phyloP scores from a whole-genome alignment of 2,113 vertebrate species.

The Collichthys lucidus region DNA sequence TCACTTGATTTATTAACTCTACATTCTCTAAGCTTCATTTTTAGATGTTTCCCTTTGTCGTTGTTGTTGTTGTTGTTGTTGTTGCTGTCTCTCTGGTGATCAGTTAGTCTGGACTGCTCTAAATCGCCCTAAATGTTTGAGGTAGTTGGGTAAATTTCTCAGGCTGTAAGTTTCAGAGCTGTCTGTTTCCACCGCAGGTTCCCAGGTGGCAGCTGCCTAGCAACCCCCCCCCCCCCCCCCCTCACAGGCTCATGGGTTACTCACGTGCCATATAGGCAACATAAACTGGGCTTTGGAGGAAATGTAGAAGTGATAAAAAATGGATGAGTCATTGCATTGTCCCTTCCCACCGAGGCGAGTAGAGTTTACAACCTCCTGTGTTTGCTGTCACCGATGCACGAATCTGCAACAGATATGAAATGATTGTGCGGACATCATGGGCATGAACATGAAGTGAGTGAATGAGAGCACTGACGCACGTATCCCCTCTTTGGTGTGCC shows the following conservation, averaged over 20 bases:
- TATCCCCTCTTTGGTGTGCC: conserved; percentile 28
- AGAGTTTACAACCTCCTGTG: background rate
- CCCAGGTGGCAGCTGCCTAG: conserved; percentile 39
- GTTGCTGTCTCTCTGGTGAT: background rate
- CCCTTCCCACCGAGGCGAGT: background rate
- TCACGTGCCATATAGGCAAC: conserved; percentile 32
- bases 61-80: background rate
- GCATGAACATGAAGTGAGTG: conserved; percentile 16
- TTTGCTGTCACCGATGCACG: background rate
- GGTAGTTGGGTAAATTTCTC: background rate
- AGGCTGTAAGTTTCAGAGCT: background rate
- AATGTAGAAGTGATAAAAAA: conserved; percentile 59
- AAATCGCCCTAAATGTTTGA: no score
- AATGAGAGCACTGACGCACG: conserved; percentile 37
- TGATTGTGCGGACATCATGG: background rate
- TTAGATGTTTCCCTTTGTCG: no score
- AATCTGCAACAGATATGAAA: background rate
- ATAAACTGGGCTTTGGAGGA: conserved; percentile 35
- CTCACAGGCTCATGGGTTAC: conserved; percentile 19
- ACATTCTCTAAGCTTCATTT: background rate
- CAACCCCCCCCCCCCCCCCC: conserved; percentile 35
- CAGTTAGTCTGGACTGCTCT: no score
- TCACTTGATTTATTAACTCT: background rate
- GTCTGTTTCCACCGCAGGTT: background rate
- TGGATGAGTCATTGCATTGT: conserved; percentile 48